Conservation (phyloP, 2,797 vertebrate species). For the Poliocrania exsul region DNA sequence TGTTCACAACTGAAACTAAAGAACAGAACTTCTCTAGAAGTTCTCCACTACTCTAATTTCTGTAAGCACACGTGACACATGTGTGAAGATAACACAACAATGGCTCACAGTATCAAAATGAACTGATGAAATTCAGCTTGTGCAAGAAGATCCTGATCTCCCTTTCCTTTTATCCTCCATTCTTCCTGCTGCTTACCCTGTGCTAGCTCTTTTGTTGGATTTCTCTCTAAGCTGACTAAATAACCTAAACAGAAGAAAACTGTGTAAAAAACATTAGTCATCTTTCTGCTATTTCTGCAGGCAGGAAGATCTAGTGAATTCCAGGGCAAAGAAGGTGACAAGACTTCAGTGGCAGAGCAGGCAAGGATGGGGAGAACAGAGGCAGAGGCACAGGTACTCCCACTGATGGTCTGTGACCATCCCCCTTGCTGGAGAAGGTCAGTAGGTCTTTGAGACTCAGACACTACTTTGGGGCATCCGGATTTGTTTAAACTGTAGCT, state of each 20-base stretch:
- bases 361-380: rapidly evolving
- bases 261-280: not conserved
- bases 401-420: not conserved
- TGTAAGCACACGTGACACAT: not conserved
- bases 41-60: not conserved
- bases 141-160: not conserved
- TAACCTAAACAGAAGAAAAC: not conserved
- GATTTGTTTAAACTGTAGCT: not conserved
- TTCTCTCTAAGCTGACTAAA: not conserved
- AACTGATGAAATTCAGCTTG: not conserved
- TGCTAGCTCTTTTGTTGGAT: not conserved
- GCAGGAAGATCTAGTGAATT: not conserved
- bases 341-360: not conserved
- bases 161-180: not conserved
- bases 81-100: not conserved
- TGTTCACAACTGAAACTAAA: not conserved
- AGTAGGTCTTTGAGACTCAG: not conserved
- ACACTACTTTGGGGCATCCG: not conserved
- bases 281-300: not conserved
- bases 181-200: not conserved
- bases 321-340: not conserved
- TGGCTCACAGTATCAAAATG: rapidly evolving
- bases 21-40: not conserved
- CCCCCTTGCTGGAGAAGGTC: not conserved
- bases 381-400: not conserved